Evolutionary conservation across 2,797 vertebrate genomes (phyloP).

Genomic region (Hemibagrus guttatus): DNA sequence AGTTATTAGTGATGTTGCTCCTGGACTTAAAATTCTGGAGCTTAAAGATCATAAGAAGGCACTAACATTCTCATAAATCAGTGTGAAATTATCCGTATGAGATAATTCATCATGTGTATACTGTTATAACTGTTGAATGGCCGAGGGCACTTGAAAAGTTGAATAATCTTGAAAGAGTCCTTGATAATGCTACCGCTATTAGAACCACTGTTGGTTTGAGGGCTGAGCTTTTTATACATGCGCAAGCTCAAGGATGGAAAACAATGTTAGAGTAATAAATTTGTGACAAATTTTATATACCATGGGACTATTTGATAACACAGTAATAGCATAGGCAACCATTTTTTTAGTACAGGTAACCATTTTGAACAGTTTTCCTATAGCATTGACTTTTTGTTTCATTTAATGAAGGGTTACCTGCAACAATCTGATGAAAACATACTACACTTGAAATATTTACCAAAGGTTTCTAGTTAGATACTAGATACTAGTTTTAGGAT

Average conservation of each 20-base stretch:
- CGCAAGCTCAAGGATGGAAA: background rate
- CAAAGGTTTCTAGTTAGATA: background rate
- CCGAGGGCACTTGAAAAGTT: background rate
- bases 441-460: background rate
- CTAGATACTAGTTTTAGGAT: background rate
- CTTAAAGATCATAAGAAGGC: background rate
- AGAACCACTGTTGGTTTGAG: background rate
- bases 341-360: background rate
- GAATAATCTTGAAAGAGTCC: background rate
- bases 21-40: background rate
- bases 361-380: background rate
- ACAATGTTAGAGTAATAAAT: background rate
- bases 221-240: background rate
- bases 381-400: background rate
- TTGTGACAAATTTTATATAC: too few species aligned
- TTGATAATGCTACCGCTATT: background rate
- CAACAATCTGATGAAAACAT: background rate
- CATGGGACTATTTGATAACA: background rate
- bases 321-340: background rate
- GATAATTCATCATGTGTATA: background rate
- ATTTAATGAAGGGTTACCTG: background rate
- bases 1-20: background rate
- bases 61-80: background rate
- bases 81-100: background rate
- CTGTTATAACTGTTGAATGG: background rate